Conservation (phyloP, 2,113 vertebrate genomes). For the Hyperopisus bebe region DNA sequence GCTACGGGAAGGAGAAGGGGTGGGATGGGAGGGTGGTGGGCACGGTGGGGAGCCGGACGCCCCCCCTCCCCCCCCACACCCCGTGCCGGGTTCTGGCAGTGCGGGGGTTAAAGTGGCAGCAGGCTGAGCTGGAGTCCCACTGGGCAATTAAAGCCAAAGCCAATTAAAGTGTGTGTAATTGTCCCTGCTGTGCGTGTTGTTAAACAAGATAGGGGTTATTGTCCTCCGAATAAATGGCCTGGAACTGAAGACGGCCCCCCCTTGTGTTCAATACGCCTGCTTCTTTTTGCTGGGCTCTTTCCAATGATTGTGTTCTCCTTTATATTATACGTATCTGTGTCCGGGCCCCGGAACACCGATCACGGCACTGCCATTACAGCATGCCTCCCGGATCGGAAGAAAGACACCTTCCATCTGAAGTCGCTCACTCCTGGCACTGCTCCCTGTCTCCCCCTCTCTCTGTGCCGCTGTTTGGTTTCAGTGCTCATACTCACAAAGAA, state of each 20-base stretch:
- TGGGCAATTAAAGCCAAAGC: slow-evolving; percentile 74
- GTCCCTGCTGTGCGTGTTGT: slow-evolving; percentile 75
- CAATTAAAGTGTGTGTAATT: slow-evolving; percentile 81
- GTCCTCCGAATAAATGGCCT: slow-evolving; percentile 73
- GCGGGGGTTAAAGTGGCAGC: slow-evolving; percentile 42
- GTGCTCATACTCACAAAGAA: slow-evolving; percentile 11
- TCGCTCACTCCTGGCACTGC: background rate
- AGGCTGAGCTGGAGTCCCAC: slow-evolving; percentile 50
- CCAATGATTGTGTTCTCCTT: slow-evolving; percentile 32
- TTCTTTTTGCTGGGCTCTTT: slow-evolving; percentile 30
- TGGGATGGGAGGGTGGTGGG: background rate
- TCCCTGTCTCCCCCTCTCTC: background rate
- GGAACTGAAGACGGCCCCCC: slow-evolving; percentile 65
- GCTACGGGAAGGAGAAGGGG: background rate
- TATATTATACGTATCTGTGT: slow-evolving; percentile 36
- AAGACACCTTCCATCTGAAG: background rate
- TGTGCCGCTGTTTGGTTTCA: slow-evolving; percentile 11
- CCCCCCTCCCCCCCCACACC: background rate
- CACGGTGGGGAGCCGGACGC: background rate
- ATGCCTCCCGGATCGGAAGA: background rate
- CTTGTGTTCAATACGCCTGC: slow-evolving; percentile 38
- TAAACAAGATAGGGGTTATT: slow-evolving; percentile 86
- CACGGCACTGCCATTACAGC: slow-evolving; percentile 21
- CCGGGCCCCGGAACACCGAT: slow-evolving; percentile 17
- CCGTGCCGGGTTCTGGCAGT: slow-evolving; percentile 21